phyloP scores from a whole-genome alignment of 2,888 invertebrate species.

The Miltochrista miniata region DNA sequence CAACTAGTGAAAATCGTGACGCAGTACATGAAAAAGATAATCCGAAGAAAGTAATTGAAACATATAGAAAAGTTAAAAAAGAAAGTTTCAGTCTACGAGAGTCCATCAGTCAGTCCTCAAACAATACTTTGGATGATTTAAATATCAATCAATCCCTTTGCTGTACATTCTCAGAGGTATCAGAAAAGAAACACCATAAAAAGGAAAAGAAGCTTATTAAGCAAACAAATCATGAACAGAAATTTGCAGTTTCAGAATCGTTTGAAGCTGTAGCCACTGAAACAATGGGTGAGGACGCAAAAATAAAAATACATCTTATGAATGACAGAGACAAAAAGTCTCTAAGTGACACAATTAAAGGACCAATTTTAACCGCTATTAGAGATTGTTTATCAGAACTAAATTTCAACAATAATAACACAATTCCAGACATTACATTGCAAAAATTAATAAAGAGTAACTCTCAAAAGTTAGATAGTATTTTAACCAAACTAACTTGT shows the following conservation, averaged over 20 bases:
- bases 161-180: slow-evolving; percentile 63
- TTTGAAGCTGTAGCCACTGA: slow-evolving; percentile 68
- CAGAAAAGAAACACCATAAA: slow-evolving; percentile 54
- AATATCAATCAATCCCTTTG: slow-evolving; percentile 64
- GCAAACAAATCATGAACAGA: slow-evolving; percentile 32
- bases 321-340: slow-evolving; percentile 62
- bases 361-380: slow-evolving; percentile 62
- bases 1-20: slow-evolving; percentile 26
- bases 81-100: slow-evolving; percentile 50
- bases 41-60: slow-evolving; percentile 47
- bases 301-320: slow-evolving; percentile 74
- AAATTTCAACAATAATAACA: slow-evolving; percentile 43
- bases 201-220: slow-evolving; percentile 40
- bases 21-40: slow-evolving; percentile 42
- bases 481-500: slow-evolving; percentile 54
- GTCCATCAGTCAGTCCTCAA: slow-evolving; percentile 55
- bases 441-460: slow-evolving; percentile 51
- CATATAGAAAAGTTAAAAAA: slow-evolving; percentile 44
- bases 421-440: slow-evolving; percentile 46
- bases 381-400: slow-evolving; percentile 59
- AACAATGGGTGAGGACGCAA: slow-evolving; percentile 47
- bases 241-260: slow-evolving; percentile 58
- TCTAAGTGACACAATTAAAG: slow-evolving; percentile 61
- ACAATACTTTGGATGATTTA: slow-evolving; percentile 65
- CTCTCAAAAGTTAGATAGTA: slow-evolving; percentile 55